Evolutionary conservation across 1,140 invertebrate genomes (phyloP), one percentile per base, ranked within the genome.

Genomic region (Pseudomyrmex pallidus): DNA sequence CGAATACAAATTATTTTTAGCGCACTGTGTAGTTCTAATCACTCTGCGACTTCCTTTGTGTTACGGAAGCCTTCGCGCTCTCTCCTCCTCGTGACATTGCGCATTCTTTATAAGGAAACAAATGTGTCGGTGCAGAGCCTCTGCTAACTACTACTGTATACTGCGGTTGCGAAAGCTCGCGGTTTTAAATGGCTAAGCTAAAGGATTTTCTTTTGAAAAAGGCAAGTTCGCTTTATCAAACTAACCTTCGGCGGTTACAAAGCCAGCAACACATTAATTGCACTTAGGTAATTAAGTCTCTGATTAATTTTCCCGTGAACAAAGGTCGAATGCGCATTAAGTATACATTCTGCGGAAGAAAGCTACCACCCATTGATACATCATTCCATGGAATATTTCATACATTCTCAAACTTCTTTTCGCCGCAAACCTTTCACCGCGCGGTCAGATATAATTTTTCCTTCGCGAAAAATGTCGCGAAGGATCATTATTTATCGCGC

Each of bases 401-500:
- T 54, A 54, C n/a, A 54, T n/a, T 44, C 15, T 50, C n/a, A 15
- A 15, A 13, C 9, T 66, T 66, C 22, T 77, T 77, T 44, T 44
- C 15, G 35, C 22, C 46, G 9, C 3, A 35, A 35, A 20, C n/a
- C 56, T 56, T 59, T 2, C 54, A 59, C 74, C n/a, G 17, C 62
- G 62, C 9, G n/a, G n/a, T 22, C 35, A 54, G 54, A 74, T 20
- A 74, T 20, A 74, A 74, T 63, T 74, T 74, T 74, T 74, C 57
- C 48, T 66, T 66, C 13, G 22, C 61, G 48, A 50, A 63, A 63
- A 74, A 74, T 17, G 59, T 74, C 59, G 59, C 9, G 9, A 25
- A 46, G 62, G 44, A 74, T 74, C 73, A 74, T 74, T 74, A 74
- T 74, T 74, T 63, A 63, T 63, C 73, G 44, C 72, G 25, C 59